These are phyloP conservation scores for Catharus bicknelli DNA, from an alignment of 2,113 vertebrate species.

Conservation along the genomic window DNA sequence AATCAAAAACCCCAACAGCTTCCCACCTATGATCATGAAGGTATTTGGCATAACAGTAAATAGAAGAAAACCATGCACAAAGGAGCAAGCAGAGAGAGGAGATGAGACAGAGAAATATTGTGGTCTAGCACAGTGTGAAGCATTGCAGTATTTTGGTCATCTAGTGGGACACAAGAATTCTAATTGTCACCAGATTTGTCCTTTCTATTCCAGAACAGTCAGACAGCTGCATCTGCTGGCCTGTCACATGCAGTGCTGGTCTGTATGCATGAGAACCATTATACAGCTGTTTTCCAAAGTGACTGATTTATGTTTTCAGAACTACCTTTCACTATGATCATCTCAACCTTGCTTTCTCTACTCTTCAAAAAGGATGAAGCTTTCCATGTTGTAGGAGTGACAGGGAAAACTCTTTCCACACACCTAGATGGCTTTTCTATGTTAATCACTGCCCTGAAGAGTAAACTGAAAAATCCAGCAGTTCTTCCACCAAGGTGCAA, in stretches of 20 bases:
- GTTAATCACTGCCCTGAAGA: background rate
- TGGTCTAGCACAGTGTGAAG: background rate
- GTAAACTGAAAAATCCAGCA: background rate
- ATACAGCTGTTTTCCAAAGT: background rate
- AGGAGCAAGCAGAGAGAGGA: constrained; percentile 64
- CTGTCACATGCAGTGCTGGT: background rate
- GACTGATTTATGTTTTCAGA: constrained; percentile 7
- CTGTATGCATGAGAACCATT: background rate
- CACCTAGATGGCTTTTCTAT: background rate
- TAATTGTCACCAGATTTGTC: background rate
- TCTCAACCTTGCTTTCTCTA: constrained; percentile 32
- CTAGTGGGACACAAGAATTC: background rate
- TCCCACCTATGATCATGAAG: constrained; percentile 74
- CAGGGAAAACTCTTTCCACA: background rate
- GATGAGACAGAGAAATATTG: constrained; percentile 30
- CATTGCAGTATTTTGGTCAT: background rate
- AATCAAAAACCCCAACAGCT: rapidly evolving
- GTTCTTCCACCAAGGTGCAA: background rate
- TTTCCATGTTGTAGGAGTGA: background rate
- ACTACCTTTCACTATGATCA: background rate
- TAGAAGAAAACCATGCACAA: constrained; percentile 66
- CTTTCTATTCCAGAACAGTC: background rate
- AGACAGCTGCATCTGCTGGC: background rate
- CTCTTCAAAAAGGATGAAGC: background rate
- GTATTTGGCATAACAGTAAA: constrained; percentile 49